A percentile compares a stretch with the other conserved stretches of the same genome.
Evolutionary conservation across 2,888 invertebrate species (phyloP).

Genomic region (Halictus ligatus): DNA sequence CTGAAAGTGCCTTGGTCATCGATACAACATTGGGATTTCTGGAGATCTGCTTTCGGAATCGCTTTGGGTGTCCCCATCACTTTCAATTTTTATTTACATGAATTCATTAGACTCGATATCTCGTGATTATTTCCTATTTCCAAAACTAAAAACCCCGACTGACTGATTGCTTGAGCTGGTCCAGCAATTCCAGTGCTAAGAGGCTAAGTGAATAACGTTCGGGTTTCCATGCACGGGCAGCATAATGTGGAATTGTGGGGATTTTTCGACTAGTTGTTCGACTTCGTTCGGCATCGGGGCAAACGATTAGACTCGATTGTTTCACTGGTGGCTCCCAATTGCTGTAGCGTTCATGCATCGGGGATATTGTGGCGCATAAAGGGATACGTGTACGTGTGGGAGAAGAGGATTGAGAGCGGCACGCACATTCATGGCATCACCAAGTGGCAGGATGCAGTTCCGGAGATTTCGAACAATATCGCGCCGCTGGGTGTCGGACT

Average conservation of each 20-base stretch:
- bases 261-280: not conserved
- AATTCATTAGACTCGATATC: too few species aligned
- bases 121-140: too few species aligned
- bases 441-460: slow-evolving; percentile 46
- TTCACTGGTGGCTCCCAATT: not conserved
- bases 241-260: not conserved
- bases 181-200: not conserved
- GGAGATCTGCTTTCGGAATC: not conserved
- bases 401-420: not conserved
- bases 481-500: slow-evolving; percentile 30
- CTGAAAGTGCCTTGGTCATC: not conserved
- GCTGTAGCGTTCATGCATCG: not conserved
- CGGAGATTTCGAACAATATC: slow-evolving; percentile 66
- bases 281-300: not conserved
- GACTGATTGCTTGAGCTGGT: too few species aligned
- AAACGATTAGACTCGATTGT: not conserved
- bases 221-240: not conserved
- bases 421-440: slow-evolving; percentile 28
- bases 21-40: not conserved
- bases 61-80: not conserved
- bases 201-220: not conserved
- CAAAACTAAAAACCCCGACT: too few species aligned
- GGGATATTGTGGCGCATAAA: slow-evolving; percentile 21
- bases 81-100: too few species aligned
- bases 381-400: not conserved